Base-by-base conservation (phyloP, 2,797 vertebrate species). In the Periophthalmus magnuspinnatus region DNA sequence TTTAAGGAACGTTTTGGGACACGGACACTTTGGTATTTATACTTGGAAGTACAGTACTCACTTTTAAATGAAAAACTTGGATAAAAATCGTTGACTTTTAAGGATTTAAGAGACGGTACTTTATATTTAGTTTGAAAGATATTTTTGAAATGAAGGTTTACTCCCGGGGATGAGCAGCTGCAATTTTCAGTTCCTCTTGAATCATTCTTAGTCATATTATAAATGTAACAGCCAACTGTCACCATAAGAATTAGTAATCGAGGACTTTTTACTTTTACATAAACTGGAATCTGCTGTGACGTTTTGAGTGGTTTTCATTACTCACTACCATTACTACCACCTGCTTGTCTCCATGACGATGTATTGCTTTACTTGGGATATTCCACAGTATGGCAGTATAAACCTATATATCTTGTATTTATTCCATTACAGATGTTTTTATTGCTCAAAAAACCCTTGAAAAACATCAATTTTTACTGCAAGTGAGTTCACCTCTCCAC, bases 1-100 rank as follows among this genome's bases (percentile, higher is more conserved):
- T 87, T 71, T 86, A 62, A 73, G 80, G 84, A 36, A 72, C 80
- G 61, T 24, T 34, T 22, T 33, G 14, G 55, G 55, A 32, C 22
- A 10, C 13, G 17, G n/a, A n/a, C 4, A 65, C 61, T 50, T 36
- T 22, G 9, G 17, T 65, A 16, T 57, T 33, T 77, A 47, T 7
- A 17, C 55, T 8, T 50, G 21, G 69, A 68, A 32, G 66, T 36
- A 36, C 55, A 57, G 5, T 13, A 58, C 57, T 64, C 21, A 55
- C 54, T 64, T 13, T 19, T 17, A 16, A 1, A 60, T 50, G 17
- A 5, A 56, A 47, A 36, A 7, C n/a, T 2, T 0, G n/a, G 52
- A 13, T 56, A 10, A 56, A 38, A 52, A 21, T 47, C 24, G 22
- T 16, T 9, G 68, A 48, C 21, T 16, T 1, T 64, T 38, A 38